These are phyloP conservation scores for Molothrus aeneus DNA, from an alignment of 2,797 vertebrate genomes.

Conservation along the genomic window DNA sequence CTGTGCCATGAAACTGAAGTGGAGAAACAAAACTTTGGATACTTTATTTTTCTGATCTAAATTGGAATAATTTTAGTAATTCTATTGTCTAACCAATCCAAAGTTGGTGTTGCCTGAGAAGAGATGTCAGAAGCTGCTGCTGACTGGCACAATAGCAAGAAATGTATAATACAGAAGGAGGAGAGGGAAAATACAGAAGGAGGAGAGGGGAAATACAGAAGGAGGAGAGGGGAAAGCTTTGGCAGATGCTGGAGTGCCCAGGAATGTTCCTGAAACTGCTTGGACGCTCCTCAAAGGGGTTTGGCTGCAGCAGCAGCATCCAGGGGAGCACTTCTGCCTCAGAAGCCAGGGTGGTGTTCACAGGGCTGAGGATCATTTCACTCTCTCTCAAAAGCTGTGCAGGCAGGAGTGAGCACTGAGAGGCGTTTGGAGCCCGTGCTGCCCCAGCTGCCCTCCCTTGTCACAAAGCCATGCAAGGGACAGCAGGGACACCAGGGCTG, in stretches of 20 bases:
- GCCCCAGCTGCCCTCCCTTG: neutral
- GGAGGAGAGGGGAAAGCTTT: neutral
- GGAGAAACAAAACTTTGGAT: neutral
- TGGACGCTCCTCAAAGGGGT: neutral
- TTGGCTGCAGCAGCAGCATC: neutral
- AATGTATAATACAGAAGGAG: neutral
- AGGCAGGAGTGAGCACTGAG: neutral
- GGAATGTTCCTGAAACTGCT: neutral
- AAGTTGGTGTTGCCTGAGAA: neutral
- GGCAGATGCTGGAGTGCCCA: neutral
- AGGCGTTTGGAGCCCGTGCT: rapidly evolving
- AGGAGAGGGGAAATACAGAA: neutral
- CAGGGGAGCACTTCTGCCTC: neutral
- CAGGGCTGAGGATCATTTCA: rapidly evolving
- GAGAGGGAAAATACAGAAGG: neutral
- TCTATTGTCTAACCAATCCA: neutral
- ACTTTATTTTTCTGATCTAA: neutral
- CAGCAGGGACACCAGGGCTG: rapidly evolving
- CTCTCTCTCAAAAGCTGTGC: neutral
- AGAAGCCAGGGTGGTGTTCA: neutral
- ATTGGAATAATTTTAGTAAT: neutral
- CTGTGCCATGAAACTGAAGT: neutral
- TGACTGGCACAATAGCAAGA: neutral
- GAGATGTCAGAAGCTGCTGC: neutral
- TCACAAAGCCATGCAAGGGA: rapidly evolving